phyloP scores from a whole-genome alignment of 2,113 vertebrate species.

The Pheucticus melanocephalus region DNA sequence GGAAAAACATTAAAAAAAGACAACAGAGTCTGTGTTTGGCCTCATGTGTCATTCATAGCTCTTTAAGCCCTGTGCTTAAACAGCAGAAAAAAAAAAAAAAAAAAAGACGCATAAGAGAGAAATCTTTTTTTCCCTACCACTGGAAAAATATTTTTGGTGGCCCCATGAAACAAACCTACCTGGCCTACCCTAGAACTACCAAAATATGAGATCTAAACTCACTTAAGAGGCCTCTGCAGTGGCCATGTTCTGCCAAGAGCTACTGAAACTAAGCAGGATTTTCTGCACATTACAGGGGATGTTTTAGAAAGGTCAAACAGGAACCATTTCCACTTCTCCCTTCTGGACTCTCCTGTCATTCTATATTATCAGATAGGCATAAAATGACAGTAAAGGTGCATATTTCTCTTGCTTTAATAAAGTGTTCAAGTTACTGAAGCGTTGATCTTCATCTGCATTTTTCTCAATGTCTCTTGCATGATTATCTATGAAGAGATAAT shows the following conservation, averaged over 20 bases:
- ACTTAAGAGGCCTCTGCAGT: neutral
- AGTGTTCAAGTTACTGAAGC: neutral
- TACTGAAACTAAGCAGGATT: neutral
- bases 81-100: neutral
- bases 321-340: neutral
- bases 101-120: neutral
- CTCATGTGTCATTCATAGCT: neutral
- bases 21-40: neutral
- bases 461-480: neutral
- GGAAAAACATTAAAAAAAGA: neutral
- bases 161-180: neutral
- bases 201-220: neutral
- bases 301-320: neutral
- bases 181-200: neutral
- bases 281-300: neutral
- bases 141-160: neutral
- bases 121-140: accelerated
- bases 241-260: neutral
- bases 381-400: neutral
- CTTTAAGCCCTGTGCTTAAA: neutral
- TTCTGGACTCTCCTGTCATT: neutral
- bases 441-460: neutral
- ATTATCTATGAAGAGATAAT: neutral
- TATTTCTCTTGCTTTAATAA: neutral
- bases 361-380: neutral